phyloP scores from a whole-genome alignment of 2,888 invertebrate species.

The Ceriagrion tenellum region DNA sequence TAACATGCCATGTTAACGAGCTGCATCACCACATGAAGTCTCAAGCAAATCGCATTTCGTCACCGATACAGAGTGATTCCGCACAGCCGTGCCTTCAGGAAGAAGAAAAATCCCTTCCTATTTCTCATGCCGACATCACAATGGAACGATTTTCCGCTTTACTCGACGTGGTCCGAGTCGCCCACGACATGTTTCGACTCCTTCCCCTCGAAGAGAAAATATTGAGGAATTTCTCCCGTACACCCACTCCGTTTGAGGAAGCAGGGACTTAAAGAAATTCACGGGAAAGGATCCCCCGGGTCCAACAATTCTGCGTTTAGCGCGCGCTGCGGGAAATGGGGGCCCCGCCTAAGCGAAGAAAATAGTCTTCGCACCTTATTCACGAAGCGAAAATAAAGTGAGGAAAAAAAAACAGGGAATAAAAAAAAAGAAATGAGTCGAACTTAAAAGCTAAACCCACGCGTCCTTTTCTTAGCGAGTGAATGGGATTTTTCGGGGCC shows the following conservation, averaged over 20 bases:
- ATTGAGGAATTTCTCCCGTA: not conserved
- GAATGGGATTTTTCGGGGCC: not conserved
- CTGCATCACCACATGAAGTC: too few relatives aligned
- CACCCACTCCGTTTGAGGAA: not conserved
- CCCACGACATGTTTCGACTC: not conserved
- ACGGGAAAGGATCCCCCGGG: not conserved
- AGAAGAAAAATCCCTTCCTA: too few relatives aligned
- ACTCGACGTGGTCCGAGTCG: too few relatives aligned
- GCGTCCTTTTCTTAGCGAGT: not conserved
- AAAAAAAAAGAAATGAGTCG: not conserved
- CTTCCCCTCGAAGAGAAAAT: not conserved
- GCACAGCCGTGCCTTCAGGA: too few relatives aligned
- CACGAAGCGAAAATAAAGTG: conserved; percentile 9
- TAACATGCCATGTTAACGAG: too few relatives aligned
- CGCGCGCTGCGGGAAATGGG: not conserved
- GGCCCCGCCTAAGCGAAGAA: not conserved
- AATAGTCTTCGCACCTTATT: conserved; percentile 10
- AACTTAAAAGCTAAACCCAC: not conserved
- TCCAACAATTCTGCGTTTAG: not conserved
- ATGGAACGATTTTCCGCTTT: too few relatives aligned
- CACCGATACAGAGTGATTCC: too few relatives aligned
- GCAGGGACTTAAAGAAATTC: not conserved
- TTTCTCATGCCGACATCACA: too few relatives aligned
- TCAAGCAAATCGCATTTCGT: too few relatives aligned
- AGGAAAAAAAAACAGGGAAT: too few relatives aligned